These are phyloP conservation scores for Hozukius guyotensis DNA, from an alignment of 2,797 vertebrate genomes.

Conservation along the genomic window DNA sequence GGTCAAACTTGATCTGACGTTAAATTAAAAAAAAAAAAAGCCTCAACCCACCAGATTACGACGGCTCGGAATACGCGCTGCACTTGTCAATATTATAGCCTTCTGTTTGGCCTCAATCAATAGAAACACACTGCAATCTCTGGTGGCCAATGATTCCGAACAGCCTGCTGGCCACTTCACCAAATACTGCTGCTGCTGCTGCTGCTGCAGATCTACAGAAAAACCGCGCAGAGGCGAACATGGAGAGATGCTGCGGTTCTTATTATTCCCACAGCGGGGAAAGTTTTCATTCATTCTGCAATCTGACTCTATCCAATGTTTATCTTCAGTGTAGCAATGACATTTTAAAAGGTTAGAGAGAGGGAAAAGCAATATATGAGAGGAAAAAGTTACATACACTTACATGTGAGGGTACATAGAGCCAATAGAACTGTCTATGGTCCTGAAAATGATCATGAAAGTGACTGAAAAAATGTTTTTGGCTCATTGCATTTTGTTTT, in stretches of 20 bases:
- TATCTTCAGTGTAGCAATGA: neutral
- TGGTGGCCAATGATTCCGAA: slow-evolving; percentile 70
- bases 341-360: neutral
- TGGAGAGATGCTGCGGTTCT: neutral
- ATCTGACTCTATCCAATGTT: too few species aligned
- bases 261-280: neutral
- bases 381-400: neutral
- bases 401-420: neutral
- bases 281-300: neutral
- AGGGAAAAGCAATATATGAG: neutral
- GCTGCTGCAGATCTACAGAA: neutral
- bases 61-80: slow-evolving; percentile 72
- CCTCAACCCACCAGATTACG: slow-evolving; percentile 46
- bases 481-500: neutral
- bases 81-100: slow-evolving; percentile 76
- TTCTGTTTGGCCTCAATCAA: slow-evolving; percentile 68
- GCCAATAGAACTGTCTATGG: slow-evolving; percentile 70
- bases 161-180: slow-evolving; percentile 22
- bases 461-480: neutral
- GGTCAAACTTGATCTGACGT: slow-evolving; percentile 92
- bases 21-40: slow-evolving; percentile 77
- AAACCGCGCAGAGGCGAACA: neutral
- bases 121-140: slow-evolving; percentile 79
- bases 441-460: slow-evolving; percentile 52
- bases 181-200: slow-evolving; percentile 36